Conservation (phyloP, 2,888 invertebrate species). For the Cosmopolites sordidus region DNA sequence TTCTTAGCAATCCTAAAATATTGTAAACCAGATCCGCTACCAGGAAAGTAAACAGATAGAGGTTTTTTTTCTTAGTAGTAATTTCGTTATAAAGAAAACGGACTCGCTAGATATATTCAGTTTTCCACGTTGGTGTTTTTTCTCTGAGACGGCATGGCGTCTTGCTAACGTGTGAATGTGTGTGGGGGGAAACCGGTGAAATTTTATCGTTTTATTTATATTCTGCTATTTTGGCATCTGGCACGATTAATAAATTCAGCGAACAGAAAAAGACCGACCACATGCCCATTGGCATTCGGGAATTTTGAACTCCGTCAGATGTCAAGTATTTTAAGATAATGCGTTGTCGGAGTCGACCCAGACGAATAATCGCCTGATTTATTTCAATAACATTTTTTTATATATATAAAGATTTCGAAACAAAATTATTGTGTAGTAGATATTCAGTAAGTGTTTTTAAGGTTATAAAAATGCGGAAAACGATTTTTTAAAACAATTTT, state of each 20-base stretch:
- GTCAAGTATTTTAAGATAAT: neutral
- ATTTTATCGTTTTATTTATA: conserved; percentile 19
- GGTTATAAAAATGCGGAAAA: no score
- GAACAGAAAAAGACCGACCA: conserved; percentile 9
- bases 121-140: conserved; percentile 1
- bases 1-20: conserved; percentile 10
- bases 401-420: no score
- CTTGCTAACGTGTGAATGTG: conserved; percentile 7
- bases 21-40: conserved; percentile 7
- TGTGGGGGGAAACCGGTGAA: conserved; percentile 12
- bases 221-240: conserved; percentile 18
- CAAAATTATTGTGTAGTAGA: no score
- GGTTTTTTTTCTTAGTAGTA: neutral
- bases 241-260: conserved; percentile 17
- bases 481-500: no score
- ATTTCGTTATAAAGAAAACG: neutral
- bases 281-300: conserved; percentile 7
- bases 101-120: neutral
- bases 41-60: conserved; percentile 14
- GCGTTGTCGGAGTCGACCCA: no score
- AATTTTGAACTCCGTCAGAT: conserved; percentile 2
- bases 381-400: no score
- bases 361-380: no score
- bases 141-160: conserved; percentile 19
- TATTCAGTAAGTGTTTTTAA: no score